These are phyloP conservation scores for Nephrotoma guestfalica DNA, from an alignment of 2,888 invertebrate species.

Conservation along the genomic window DNA sequence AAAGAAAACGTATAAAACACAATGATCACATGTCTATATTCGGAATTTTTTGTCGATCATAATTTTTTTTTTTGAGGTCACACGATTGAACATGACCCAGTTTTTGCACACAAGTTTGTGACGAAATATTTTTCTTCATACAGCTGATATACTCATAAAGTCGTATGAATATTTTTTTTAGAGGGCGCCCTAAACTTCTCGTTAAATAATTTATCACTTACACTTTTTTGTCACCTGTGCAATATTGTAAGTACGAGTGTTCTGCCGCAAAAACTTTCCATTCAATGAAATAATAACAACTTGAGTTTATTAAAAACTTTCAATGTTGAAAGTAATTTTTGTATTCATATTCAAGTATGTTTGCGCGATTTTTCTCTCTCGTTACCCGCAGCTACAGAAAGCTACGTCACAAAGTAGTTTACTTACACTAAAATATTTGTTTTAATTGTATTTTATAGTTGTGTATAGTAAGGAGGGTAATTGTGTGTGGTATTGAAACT, in stretches of 20 bases:
- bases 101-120: background rate
- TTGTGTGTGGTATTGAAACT: background rate
- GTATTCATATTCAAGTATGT: background rate
- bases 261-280: background rate
- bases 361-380: background rate
- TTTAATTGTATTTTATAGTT: background rate
- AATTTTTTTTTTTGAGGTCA: background rate
- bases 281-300: background rate
- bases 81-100: background rate
- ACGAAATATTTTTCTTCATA: background rate
- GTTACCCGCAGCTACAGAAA: background rate
- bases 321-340: background rate
- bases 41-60: background rate
- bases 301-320: background rate
- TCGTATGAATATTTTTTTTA: background rate
- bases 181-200: background rate
- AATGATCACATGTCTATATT: background rate
- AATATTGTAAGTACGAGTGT: background rate
- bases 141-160: background rate
- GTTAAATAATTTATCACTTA: background rate
- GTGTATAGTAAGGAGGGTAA: background rate
- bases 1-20: background rate
- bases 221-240: background rate
- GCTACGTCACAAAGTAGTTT: background rate
- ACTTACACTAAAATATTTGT: background rate